phyloP scores from a whole-genome alignment of 53 echinoderm and acorn worm genomes.

The Zoroaster sp. region DNA sequence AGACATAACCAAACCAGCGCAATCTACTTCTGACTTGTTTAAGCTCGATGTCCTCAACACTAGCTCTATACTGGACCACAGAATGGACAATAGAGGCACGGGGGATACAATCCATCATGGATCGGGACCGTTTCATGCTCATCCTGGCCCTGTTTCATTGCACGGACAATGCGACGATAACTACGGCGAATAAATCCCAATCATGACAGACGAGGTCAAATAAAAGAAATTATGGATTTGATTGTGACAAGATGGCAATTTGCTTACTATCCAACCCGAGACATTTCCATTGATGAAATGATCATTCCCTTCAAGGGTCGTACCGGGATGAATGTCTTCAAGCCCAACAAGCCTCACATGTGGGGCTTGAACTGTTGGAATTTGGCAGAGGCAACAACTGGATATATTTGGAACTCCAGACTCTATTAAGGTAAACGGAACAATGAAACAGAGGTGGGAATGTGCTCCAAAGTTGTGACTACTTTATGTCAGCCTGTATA shows the following conservation, averaged over 20 bases:
- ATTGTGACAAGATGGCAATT: not conserved
- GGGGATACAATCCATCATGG: no score
- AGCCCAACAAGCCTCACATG: conserved; percentile 14
- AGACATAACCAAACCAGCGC: no score
- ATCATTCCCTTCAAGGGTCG: conserved; percentile 34
- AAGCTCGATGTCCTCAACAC: no score
- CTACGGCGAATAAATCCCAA: no score
- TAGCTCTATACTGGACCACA: no score
- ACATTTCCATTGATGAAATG: conserved; percentile 19
- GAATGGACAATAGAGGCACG: no score
- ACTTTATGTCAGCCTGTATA: not conserved
- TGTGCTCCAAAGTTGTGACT: not conserved
- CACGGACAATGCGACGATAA: no score
- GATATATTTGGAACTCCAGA: not conserved
- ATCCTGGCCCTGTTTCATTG: no score
- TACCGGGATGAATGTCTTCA: not conserved
- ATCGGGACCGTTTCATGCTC: no score
- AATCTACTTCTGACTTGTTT: no score
- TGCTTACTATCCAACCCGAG: not conserved
- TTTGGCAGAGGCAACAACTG: not conserved
- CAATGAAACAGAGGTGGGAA: not conserved
- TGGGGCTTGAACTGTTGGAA: not conserved
- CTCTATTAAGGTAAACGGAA: not conserved
- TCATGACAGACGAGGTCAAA: no score
- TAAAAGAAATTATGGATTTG: not conserved